phyloP scores from a whole-genome alignment of 2,113 vertebrate genomes.

The Ameiurus melas region DNA sequence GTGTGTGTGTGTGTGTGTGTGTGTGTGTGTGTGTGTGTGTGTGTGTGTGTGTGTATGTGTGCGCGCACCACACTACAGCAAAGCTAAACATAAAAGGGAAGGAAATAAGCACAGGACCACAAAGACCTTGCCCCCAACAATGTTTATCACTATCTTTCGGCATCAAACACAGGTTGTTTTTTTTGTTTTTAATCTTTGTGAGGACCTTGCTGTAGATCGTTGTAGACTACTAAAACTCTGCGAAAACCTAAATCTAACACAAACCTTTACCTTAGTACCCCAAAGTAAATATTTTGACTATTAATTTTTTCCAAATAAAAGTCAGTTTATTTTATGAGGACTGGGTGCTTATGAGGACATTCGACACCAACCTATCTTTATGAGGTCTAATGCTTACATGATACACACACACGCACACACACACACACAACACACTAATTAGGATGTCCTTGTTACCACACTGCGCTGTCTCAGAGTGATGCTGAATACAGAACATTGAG shows the following conservation, averaged over 20 bases:
- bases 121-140: slow-evolving; percentile 29
- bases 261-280: background rate
- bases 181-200: background rate
- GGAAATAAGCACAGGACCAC: slow-evolving; percentile 11
- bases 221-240: background rate
- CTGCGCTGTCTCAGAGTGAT: slow-evolving; percentile 68
- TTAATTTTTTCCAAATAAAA: background rate
- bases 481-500: background rate
- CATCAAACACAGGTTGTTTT: background rate
- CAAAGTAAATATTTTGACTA: background rate
- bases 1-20: background rate
- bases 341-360: background rate
- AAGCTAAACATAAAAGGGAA: slow-evolving; percentile 9
- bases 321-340: background rate
- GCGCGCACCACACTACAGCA: background rate
- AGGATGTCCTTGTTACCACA: slow-evolving; percentile 17
- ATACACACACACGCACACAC: background rate
- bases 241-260: background rate
- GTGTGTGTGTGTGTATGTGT: background rate
- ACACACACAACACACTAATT: no score
- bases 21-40: background rate
- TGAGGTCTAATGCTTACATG: background rate
- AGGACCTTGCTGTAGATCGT: background rate
- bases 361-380: background rate
- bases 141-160: background rate